Evolutionary conservation across 2,797 vertebrate genomes (phyloP).

Genomic region (Catamblyrhynchus diadema): DNA sequence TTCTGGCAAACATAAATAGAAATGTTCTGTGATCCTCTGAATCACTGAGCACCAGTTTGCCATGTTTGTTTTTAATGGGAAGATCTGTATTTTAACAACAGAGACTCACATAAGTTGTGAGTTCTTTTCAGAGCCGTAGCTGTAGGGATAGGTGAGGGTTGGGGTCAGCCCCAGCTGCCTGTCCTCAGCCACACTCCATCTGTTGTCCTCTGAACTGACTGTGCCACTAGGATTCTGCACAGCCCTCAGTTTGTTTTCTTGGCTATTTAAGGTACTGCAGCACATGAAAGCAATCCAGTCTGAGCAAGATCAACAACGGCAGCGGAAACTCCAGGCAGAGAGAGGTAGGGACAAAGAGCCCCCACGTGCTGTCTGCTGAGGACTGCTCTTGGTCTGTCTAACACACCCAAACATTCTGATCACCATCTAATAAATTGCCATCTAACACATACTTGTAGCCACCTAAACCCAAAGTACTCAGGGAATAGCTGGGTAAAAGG

Average conservation of each 20-base stretch:
- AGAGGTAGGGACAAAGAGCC: constrained; percentile 76
- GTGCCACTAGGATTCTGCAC: neutral
- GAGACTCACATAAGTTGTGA: accelerated
- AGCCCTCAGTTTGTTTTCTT: neutral
- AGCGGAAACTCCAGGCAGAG: constrained; percentile 86
- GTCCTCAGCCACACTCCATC: neutral
- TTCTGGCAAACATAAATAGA: neutral
- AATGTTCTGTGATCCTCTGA: neutral
- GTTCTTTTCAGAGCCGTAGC: neutral
- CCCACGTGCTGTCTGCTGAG: neutral
- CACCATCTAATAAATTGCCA: neutral
- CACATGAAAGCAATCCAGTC: constrained; percentile 90
- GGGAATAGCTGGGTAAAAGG: neutral
- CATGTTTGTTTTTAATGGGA: accelerated
- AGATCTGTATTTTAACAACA: neutral
- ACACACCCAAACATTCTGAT: neutral
- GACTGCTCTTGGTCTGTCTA: neutral
- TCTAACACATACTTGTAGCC: neutral
- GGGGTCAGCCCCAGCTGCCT: neutral
- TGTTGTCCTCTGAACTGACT: neutral
- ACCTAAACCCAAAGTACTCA: neutral
- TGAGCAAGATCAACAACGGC: constrained; percentile 84
- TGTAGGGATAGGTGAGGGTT: neutral
- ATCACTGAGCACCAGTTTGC: neutral
- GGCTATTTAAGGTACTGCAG: constrained; percentile 85